Evolutionary conservation across 2,113 vertebrate species (phyloP).

Genomic region (Pelvicachromis taeniatus): DNA sequence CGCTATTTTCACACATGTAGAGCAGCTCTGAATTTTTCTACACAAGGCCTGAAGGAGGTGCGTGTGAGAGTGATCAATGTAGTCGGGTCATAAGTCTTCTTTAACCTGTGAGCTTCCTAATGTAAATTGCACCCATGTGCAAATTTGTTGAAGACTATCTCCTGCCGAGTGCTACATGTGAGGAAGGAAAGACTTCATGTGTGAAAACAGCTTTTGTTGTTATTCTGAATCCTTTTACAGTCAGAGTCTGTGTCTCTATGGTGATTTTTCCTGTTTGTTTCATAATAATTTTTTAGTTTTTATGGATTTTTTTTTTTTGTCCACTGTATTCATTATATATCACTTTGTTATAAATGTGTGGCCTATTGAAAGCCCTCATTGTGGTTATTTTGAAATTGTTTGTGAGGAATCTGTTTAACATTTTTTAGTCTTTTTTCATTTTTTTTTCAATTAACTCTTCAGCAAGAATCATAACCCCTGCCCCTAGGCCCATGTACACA

Average conservation of each 20-base stretch:
- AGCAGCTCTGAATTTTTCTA: not conserved
- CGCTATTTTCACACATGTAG: not conserved
- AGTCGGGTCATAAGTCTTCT: not conserved
- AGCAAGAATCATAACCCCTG: not conserved
- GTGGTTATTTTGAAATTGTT: not conserved
- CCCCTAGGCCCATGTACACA: not conserved
- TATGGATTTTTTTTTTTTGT: not conserved
- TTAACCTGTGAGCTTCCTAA: not conserved
- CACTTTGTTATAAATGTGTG: not conserved
- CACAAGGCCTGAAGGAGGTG: not conserved
- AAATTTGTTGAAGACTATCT: not conserved
- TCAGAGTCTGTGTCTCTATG: not conserved
- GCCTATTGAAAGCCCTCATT: not conserved
- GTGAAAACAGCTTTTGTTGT: not conserved
- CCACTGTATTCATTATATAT: not conserved
- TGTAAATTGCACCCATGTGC: not conserved
- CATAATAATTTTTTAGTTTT: accelerated
- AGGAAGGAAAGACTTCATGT: not conserved
- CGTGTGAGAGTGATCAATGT: not conserved
- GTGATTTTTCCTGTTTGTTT: not conserved
- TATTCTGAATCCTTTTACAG: not conserved
- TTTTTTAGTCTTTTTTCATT: not conserved
- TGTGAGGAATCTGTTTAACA: not conserved
- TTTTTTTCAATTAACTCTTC: not conserved
- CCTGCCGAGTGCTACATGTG: not conserved